Base-by-base conservation (phyloP, 1,140 invertebrate genomes). In the Bradysia coprophila region DNA sequence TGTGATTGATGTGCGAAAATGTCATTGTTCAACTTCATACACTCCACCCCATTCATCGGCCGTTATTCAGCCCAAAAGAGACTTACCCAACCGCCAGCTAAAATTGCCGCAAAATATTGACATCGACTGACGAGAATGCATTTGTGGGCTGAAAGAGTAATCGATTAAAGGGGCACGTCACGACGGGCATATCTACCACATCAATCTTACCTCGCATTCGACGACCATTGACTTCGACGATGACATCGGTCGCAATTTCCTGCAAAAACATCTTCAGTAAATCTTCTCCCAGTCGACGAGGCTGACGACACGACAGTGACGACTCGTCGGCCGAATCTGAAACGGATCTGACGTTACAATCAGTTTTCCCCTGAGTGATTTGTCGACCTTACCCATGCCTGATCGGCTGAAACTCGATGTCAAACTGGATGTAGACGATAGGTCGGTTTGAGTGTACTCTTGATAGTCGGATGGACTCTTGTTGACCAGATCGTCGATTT, bases 31-130 rank as follows among this genome's bases (percentile, higher is more conserved):
- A n/a, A n/a, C n/a, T n/a, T n/a, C n/a, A n/a, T n/a, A n/a, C n/a
- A n/a, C n/a, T n/a, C n/a, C n/a, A n/a, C n/a, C n/a, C n/a, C n/a
- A n/a, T n/a, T n/a, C n/a, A n/a, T n/a, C n/a, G n/a, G n/a, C n/a
- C n/a, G n/a, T n/a, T n/a, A n/a, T n/a, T n/a, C n/a, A n/a, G n/a
- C n/a, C n/a, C n/a, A n/a, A n/a, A n/a, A n/a, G n/a, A n/a, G n/a
- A n/a, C n/a, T n/a, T 31, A 76, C 71, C 69, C 81, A 87, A 40
- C 80, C 77, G 2, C 85, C 85, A 48, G 82, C 84, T 2, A 92
- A 61, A 59, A 91, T 82, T 22, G 84, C 86, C 5, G 83, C 84
- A 63, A 93, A 92, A 56, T 92, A 93, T 54, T 87, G 81, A 54
- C 86, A 91, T 23, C 89, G 71, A 6, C 85, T 87, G 41, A 81